Base-by-base conservation (phyloP, 2,888 invertebrate genomes). In the Clanis bilineata region DNA sequence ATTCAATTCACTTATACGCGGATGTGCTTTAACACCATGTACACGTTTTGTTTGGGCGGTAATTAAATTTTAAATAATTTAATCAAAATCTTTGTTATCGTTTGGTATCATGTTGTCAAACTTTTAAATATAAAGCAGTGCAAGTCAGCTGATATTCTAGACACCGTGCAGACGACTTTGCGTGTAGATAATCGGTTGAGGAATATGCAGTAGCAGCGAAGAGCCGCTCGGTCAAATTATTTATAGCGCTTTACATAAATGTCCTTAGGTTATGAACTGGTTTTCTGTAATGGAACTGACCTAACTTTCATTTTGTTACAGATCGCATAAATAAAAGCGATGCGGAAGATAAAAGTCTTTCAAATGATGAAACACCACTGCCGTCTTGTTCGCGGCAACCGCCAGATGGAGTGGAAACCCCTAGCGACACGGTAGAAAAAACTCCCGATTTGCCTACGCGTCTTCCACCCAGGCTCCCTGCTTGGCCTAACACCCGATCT, bases 381-480 rank as follows among this genome's bases (percentile, higher is more conserved):
- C 92, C 94, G 58, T 93, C 93, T 70, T 94, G 95, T 78, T 95
- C 95, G 56, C 93, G 96, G 72, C 95, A 96, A 81, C 96, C 96
- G 68, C 96, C 96, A 45, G 96, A 96, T 85, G 96, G 96, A 73
- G 96, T 96, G 84, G 96, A 96, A 84, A 96, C 96, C 82, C 96
- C 96, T 59, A 91, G 93, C 54, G 95, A 95, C 72, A 94, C 93
- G 71, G 92, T 94, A 72, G 95, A 96, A 79, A 89, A 90, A 73
- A 80, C 77, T 36, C 87, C 85, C 2, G 90, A 90, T 65, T 81
- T 88, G 67, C 82, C 88, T 64, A 76, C 86, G 61, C 82, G 85
- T 45, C 73, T 88, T 4, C 90, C 91, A 23, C 85, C 89, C 25
- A 81, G 87, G 44, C 65, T 88, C 43, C 80, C 85, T 2, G 81